Evolutionary conservation across 2,113 vertebrate species (phyloP).

Genomic region (Corythaeola cristata): DNA sequence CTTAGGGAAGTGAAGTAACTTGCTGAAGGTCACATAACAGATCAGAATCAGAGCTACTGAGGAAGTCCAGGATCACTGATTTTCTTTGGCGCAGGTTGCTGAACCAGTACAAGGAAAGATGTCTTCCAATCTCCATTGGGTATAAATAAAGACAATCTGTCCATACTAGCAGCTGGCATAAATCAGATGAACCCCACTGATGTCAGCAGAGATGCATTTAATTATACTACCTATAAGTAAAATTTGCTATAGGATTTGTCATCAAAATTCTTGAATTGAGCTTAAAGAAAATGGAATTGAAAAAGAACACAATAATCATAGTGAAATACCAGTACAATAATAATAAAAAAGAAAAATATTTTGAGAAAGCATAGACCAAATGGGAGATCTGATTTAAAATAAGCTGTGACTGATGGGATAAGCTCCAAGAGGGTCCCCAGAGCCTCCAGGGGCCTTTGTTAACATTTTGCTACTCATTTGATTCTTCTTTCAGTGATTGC

Average conservation of each 20-base stretch:
- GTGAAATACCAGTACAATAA: not conserved
- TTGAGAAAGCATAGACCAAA: not conserved
- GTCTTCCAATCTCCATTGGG: not conserved
- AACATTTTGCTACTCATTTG: not conserved
- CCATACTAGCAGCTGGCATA: not conserved
- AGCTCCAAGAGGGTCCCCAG: not conserved
- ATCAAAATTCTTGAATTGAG: not conserved
- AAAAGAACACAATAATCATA: not conserved
- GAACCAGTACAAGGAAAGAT: not conserved
- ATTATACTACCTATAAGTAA: not conserved
- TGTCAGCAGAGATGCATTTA: not conserved
- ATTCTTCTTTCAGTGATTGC: not conserved
- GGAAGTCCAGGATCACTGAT: not conserved
- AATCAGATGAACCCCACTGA: not conserved
- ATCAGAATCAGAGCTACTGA: not conserved
- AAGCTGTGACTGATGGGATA: not conserved
- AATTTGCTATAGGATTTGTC: not conserved
- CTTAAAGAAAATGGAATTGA: not conserved
- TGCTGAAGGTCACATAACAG: not conserved
- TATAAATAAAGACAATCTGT: not conserved
- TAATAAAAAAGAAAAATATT: not conserved
- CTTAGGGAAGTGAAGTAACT: not conserved
- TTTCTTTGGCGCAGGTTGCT: not conserved
- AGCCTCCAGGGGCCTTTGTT: not conserved
- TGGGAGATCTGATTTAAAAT: not conserved